phyloP scores from a whole-genome alignment of 2,888 invertebrate genomes.

The Sialis lutaria region DNA sequence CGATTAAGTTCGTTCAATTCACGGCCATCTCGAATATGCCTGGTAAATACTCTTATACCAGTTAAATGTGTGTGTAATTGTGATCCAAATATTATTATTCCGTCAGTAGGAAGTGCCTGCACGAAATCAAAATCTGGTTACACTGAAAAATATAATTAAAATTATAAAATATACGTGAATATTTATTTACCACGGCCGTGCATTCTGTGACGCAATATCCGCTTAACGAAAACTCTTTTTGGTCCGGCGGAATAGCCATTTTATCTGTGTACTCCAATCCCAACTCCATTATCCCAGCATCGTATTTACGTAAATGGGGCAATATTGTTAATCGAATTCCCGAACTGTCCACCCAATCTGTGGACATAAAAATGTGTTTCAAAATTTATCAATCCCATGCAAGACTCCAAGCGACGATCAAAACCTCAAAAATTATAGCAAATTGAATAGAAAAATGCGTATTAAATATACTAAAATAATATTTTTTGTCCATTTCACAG shows the following conservation, averaged over 20 bases:
- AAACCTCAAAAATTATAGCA: too few species aligned
- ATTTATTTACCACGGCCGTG: conserved; percentile 55
- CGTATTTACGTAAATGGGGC: conserved; percentile 54
- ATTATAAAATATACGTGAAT: not conserved
- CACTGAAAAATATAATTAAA: not conserved
- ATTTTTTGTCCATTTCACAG: too few species aligned
- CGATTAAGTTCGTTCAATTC: conserved; percentile 74
- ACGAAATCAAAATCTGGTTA: conserved; percentile 11
- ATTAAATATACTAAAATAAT: too few species aligned
- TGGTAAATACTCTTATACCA: conserved; percentile 67
- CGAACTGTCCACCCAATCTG: conserved; percentile 76
- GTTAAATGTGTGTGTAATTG: conserved; percentile 95
- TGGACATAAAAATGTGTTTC: conserved; percentile 2
- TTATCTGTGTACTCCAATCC: conserved; percentile 95
- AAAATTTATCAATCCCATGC: too few species aligned
- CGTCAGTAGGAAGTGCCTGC: conserved; percentile 60
- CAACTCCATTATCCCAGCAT: conserved; percentile 92
- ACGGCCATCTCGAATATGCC: conserved; percentile 64
- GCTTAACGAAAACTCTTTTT: conserved; percentile 58
- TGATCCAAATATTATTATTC: conserved; percentile 86
- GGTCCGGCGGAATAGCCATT: conserved; percentile 89
- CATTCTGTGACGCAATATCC: conserved; percentile 90
- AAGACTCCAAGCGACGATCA: too few species aligned
- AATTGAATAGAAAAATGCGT: too few species aligned
- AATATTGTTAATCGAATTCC: conserved; percentile 73